A percentile compares a stretch with the other conserved stretches of the same genome.
Conservation (phyloP, 2,113 vertebrate species). For the Pteropus alecto region DNA sequence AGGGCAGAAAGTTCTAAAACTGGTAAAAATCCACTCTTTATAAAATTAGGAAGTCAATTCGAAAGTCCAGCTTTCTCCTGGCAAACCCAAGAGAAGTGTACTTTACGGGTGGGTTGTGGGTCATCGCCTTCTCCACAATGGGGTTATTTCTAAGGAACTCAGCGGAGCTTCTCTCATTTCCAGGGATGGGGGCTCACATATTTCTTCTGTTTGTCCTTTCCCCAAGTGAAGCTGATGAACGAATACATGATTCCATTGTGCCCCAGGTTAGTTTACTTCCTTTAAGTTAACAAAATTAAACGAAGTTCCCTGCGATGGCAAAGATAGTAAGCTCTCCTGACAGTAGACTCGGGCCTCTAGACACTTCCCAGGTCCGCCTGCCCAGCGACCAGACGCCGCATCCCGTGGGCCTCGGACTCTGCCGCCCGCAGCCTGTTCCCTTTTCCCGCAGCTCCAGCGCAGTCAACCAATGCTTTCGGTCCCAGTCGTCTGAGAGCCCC, state of each 20-base stretch:
- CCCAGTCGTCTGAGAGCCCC: background rate
- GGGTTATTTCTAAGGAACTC: background rate
- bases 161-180: background rate
- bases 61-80: background rate
- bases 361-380: background rate
- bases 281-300: conserved; percentile 30
- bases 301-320: background rate
- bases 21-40: background rate
- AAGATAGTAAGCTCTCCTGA: background rate
- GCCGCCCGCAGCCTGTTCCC: accelerated
- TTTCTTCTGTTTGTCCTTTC: background rate
- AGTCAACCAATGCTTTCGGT: background rate
- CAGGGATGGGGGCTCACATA: background rate
- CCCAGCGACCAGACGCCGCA: background rate
- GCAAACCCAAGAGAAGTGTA: background rate
- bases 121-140: background rate
- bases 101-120: background rate
- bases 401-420: accelerated
- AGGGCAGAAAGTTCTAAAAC: background rate
- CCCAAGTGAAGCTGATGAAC: background rate
- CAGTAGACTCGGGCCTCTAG: background rate
- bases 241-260: background rate
- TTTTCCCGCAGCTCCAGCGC: background rate
- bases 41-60: background rate
- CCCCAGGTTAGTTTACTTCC: background rate